Evolutionary conservation across 1,140 invertebrate species (phyloP), one percentile per base, ranked within the genome.

Genomic region (Homalodisca vitripennis): DNA sequence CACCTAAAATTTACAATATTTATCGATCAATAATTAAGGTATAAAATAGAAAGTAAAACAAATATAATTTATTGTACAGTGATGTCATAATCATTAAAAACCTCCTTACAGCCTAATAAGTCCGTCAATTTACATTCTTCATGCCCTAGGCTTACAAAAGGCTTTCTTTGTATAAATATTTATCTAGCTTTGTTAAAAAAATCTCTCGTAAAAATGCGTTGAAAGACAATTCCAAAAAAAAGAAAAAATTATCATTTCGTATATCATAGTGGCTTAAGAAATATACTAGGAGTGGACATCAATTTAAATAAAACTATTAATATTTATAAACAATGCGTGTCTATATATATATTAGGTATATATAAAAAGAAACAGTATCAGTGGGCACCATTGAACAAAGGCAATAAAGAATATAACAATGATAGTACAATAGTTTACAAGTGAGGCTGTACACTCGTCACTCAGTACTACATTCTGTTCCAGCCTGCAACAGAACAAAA

Each of bases 1-100:
- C 63, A 46, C 63, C 63, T 66, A 66, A 66, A 46, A 46, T 66
- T 66, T 66, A 66, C 63, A 66, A 66, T 24, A 47, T 46, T 46
- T 46, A 46, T 66, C 32, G 27, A 66, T 66, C 32, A n/a, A 66
- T 20, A 64, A 66, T 66, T 17, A 66, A 66, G 17, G 32, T 46
- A 41, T 22, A 66, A 66, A 46, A 47, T 66, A 66, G 27, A 66
- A 24, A 46, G 12, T 32, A 63, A 63, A 63, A 29, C 29, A 29
- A 32, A 32, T 29, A 66, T 47, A 66, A 46, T 46, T 66, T 46
- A 46, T 66, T 66, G 32, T 66, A 66, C 63, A 66, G 63, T 66
- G 63, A 66, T 66, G 63, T 34, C 27, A 27, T 46, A 46, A 13
- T 46, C 31, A n/a, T 63, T 26, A 27, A 27, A 47, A 64, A 66